Conservation (phyloP, 2,797 vertebrate species). For the Gallinago solitaria region DNA sequence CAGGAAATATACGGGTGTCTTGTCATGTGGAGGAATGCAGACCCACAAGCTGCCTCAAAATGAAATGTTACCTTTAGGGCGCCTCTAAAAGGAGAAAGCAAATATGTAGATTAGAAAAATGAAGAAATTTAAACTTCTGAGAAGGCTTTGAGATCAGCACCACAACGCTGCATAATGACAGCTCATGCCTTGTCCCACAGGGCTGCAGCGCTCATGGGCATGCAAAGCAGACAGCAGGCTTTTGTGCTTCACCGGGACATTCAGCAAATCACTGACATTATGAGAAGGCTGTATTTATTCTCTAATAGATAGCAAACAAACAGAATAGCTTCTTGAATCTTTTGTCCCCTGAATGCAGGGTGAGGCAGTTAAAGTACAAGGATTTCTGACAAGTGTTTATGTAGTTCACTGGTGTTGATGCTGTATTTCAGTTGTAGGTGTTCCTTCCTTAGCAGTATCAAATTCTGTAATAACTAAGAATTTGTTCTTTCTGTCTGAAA, state of each 20-base stretch:
- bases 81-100: neutral
- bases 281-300: neutral
- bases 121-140: neutral
- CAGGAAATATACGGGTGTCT: neutral
- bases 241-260: neutral
- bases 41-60: neutral
- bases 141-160: neutral
- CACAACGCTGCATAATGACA: neutral
- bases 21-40: neutral
- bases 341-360: slow-evolving; percentile 23
- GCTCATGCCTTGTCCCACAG: neutral
- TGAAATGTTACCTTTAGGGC: neutral
- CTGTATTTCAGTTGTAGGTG: neutral
- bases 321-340: slow-evolving; percentile 33
- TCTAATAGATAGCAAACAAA: slow-evolving; percentile 1
- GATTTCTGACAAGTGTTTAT: slow-evolving; percentile 31
- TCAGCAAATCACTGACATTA: neutral
- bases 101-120: neutral
- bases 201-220: neutral
- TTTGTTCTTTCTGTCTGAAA: slow-evolving; percentile 10
- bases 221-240: neutral
- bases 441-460: neutral
- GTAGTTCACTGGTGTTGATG: slow-evolving; percentile 13
- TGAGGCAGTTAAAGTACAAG: slow-evolving; percentile 3
- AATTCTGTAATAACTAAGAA: slow-evolving; percentile 31